Evolutionary conservation across 2,888 invertebrate genomes (phyloP), one percentile per base, ranked within the genome.

Genomic region (Amorpha juglandis): DNA sequence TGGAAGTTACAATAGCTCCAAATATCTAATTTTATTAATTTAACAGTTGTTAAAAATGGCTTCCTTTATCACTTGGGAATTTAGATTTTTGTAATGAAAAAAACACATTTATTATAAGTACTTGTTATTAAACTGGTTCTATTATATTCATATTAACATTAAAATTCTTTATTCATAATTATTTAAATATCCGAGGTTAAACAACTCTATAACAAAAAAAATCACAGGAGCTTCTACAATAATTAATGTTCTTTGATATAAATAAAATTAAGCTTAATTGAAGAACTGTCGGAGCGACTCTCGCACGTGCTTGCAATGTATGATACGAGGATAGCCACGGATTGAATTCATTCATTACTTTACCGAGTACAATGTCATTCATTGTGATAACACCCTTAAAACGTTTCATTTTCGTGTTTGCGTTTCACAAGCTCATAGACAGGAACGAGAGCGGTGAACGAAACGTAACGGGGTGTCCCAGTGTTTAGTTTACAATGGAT

Each of bases 401-500:
- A 77, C 74, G 74, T 80, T 81, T 84, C 78, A 85, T 87, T 86
- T 81, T 84, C 77, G 78, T 91, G 86, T 90, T 91, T 91, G 88
- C 85, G 80, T 87, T 89, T 88, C 86, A 86, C 88, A 89, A 89
- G 81, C 84, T 82, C 73, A 87, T 83, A 88, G 89, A 90, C 45
- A 45, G 91, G 89, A 91, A 91, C 88, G 80, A 82, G 72, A 71
- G 84, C 79, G 81, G 88, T 84, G 86, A 89, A 91, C 89, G 88
- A 86, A 84, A 84, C 86, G 88, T 88, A 89, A 88, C 88, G 82
- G 82, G 81, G 82, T 86, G 88, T 82, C 83, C 78, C 74, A 73
- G 74, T 77, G 81, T 82, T 83, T 80, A 80, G 81, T 91, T 89
- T 89, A 91, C 90, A 89, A 90, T 88, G 79, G 84, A 81, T 78